Conservation (phyloP, 2,113 vertebrate genomes). For the Perccottus glenii region DNA sequence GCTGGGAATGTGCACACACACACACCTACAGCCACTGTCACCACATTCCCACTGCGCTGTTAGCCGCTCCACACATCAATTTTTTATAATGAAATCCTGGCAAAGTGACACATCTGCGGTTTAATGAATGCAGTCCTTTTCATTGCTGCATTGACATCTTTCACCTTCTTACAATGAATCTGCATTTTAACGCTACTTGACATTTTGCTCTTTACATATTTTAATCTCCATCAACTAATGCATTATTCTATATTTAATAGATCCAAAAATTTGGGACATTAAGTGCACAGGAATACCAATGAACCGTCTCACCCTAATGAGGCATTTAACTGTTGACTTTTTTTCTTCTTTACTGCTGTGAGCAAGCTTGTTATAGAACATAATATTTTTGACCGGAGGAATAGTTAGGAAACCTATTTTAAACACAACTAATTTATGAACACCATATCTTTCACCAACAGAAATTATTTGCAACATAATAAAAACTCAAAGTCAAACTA, state of each 20-base stretch:
- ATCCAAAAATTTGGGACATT: too few species aligned
- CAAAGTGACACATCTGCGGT: conserved; percentile 19
- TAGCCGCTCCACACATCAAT: neutral
- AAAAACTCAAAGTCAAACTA: too few species aligned
- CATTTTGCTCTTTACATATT: conserved; percentile 18
- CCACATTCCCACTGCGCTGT: neutral
- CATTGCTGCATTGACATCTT: conserved; percentile 7
- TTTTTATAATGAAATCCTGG: conserved; percentile 24
- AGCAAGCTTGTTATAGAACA: too few species aligned
- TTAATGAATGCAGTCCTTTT: conserved; percentile 25
- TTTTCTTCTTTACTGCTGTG: too few species aligned
- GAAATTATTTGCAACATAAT: too few species aligned
- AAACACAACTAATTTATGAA: too few species aligned
- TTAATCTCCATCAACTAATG: neutral
- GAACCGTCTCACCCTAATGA: too few species aligned
- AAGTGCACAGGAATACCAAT: too few species aligned
- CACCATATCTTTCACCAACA: too few species aligned
- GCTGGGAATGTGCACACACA: neutral
- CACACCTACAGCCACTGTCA: neutral
- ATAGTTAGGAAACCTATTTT: too few species aligned
- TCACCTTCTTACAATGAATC: conserved; percentile 14
- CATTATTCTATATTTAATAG: neutral
- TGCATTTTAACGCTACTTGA: conserved; percentile 29
- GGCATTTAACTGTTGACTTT: too few species aligned
- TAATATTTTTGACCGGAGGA: too few species aligned